Evolutionary conservation across 2,797 vertebrate species (phyloP).

Genomic region (Sus cebifrons): DNA sequence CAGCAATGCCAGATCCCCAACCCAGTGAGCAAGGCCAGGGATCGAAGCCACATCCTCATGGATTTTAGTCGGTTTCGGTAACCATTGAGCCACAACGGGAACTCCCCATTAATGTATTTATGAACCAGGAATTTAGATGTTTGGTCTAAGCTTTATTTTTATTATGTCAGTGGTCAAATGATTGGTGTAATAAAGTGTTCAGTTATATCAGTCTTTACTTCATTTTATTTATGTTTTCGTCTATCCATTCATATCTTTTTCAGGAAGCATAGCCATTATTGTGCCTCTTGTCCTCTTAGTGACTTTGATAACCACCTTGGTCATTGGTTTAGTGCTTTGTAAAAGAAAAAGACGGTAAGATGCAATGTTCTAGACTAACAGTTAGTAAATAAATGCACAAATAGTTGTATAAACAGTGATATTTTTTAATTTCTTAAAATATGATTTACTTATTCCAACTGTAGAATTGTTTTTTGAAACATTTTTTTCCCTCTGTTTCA

Average conservation of each 20-base stretch:
- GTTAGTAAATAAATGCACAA: background rate
- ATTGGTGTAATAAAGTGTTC: background rate
- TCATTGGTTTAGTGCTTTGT: conserved; percentile 97
- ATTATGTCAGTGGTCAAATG: background rate
- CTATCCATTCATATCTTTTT: conserved; percentile 81
- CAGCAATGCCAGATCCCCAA: too few species aligned
- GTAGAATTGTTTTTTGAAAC: background rate
- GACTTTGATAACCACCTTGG: conserved; percentile 96
- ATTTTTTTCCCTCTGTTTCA: conserved; percentile 13
- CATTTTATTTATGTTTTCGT: background rate
- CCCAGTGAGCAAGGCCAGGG: too few species aligned
- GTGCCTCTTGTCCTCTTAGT: conserved; percentile 98
- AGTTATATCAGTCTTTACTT: background rate
- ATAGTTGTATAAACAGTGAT: background rate
- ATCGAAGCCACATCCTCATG: too few species aligned
- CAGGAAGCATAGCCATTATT: conserved; percentile 99
- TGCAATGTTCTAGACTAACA: background rate
- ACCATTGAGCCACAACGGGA: too few species aligned
- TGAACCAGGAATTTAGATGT: background rate
- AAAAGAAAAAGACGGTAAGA: conserved; percentile 96
- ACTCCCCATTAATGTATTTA: background rate
- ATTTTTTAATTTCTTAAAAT: background rate
- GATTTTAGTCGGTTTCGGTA: too few species aligned
- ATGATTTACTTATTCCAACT: background rate
- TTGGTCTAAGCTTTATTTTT: background rate